Evolutionary conservation across 1,140 invertebrate species (phyloP), one percentile per base, ranked within the genome.

Genomic region (Bombus waltoni): DNA sequence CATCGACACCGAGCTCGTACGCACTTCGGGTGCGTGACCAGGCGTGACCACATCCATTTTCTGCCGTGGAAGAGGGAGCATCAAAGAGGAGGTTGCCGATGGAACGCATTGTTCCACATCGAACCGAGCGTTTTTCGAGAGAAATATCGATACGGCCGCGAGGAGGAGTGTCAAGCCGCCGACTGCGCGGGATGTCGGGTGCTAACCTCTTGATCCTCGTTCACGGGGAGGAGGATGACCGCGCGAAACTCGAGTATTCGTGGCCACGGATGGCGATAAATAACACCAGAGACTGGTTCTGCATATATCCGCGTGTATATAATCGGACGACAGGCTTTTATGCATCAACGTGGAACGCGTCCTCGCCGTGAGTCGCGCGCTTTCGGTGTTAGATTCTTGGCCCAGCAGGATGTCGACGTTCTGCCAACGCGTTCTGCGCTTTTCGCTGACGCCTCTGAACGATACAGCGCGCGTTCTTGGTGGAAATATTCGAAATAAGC

Each of bases 191-290:
- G 72, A 85, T 88, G 83, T 89, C 80, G 83, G 53, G 53, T 59
- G 62, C 35, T 84, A 81, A 90, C 86, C 89, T 90, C 40, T 74
- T 70, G 89, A 90, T 84, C 87, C 82, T 83, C 75, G 79, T 40
- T 40, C 32, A 71, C 40, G 68, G 25, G 62, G 72, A 38, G 77
- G 80, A 68, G 79, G 73, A 72, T 68, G 83, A 18, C 9, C 65
- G 65, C 44, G 82, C 53, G 86, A 76, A 77, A 62, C 83, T 72
- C 65, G 80, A 72, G 65, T 85, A 57, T 78, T 28, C 76, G 76
- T 76, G 71, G 47, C 65, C 79, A 25, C 57, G 53, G 32, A 25
- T 59, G 65, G 70, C 72, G 82, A 90, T 90, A 90, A 90, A 90
- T 90, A 90, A 90, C 25, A 15, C 53, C 53, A 42, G 65, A 42